Conservation (phyloP, 1,140 invertebrate species). For the Ips nitidus region DNA sequence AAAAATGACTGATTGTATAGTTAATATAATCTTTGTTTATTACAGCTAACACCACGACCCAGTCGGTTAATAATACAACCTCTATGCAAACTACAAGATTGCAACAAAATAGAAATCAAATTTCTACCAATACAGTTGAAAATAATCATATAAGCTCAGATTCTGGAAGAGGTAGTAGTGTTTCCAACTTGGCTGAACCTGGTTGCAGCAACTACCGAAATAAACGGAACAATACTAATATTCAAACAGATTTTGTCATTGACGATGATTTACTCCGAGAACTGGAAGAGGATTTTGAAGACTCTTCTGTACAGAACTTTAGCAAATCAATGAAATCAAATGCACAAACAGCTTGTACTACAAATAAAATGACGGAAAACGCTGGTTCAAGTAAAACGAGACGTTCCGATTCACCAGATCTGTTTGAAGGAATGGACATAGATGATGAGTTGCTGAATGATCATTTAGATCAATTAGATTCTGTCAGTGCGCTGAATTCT, state of each 20-base stretch:
- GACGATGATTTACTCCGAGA: constrained; percentile 22
- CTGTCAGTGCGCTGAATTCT: not conserved
- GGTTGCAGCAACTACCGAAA: too few relatives aligned
- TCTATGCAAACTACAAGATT: too few relatives aligned
- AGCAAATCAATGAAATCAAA: not conserved
- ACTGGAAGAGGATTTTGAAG: constrained; percentile 21
- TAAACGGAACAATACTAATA: not conserved
- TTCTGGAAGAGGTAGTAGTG: too few relatives aligned
- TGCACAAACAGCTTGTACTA: not conserved
- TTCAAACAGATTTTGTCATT: constrained; percentile 26
- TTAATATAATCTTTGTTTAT: too few relatives aligned
- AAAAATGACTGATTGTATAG: too few relatives aligned
- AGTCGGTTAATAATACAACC: too few relatives aligned
- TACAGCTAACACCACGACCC: too few relatives aligned
- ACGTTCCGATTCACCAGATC: constrained; percentile 35
- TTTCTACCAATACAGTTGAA: too few relatives aligned
- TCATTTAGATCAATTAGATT: constrained; percentile 25
- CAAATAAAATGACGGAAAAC: not conserved
- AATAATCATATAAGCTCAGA: too few relatives aligned
- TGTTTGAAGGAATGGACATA: constrained; percentile 40
- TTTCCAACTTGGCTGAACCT: too few relatives aligned
- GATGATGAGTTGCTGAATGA: constrained; percentile 31
- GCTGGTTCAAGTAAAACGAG: not conserved
- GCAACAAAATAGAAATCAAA: too few relatives aligned
- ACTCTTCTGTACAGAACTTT: not conserved